Evolutionary conservation across 2,113 vertebrate species (phyloP), one percentile per base, ranked within the genome.

Genomic region (Megalops atlanticus): DNA sequence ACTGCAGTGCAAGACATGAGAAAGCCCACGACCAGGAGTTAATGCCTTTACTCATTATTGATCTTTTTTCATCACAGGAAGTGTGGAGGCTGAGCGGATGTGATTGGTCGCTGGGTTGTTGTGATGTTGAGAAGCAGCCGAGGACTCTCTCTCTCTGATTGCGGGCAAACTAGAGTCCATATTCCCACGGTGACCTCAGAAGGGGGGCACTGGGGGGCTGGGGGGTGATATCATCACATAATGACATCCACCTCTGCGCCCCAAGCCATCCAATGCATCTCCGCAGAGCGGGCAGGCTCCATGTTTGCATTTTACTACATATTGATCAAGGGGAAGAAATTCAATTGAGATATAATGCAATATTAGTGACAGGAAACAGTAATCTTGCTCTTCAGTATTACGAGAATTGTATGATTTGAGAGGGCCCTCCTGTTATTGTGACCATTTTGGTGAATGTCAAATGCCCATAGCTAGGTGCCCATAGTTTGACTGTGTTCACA

Each of bases 151-250:
- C n/a, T n/a, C n/a, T n/a, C n/a, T n/a, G n/a, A n/a, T n/a, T n/a
- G n/a, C n/a, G n/a, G n/a, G n/a, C n/a, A n/a, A n/a, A n/a, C n/a
- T n/a, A 54, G 49, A 54, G 89, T 87, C 87, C 88, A 88, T 92
- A 89, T 89, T 36, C 81, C 85, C 84, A 83, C 74, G 79, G 84
- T 84, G 85, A 84, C 82, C 78, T 83, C 84, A 85, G 88, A 88
- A 74, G 73, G 85, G 87, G 84, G 86, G 31, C n/a, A 64, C n/a
- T n/a, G n/a, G n/a, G n/a, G n/a, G n/a, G 88, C 89, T 87, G 88
- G 81, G n/a, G n/a, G 80, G 88, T 91, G 91, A 92, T 90, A 91
- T 94, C 90, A 93, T 92, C 88, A 89, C 87, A 89, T 90, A 89
- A 89, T 90, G 88, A 47, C 45, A 38, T 69, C 27, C 16, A 81